Base-by-base conservation (phyloP, 2,888 invertebrate species). In the Allolobophora icterica region DNA sequence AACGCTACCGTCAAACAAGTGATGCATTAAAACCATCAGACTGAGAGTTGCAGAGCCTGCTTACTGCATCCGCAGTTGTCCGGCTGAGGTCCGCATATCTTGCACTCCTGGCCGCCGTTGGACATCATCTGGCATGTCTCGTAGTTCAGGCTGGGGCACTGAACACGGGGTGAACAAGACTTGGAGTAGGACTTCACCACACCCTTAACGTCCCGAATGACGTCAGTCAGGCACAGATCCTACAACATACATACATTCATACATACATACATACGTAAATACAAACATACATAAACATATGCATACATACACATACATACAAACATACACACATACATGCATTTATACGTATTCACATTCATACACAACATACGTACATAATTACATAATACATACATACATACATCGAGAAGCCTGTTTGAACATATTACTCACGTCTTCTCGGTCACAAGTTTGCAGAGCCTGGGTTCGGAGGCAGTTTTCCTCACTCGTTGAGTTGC, bases 11-110 rank as follows among this genome's bases (percentile, higher is more conserved):
- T n/a, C n/a, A n/a, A n/a, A 5, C 40, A 40, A 40, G 13, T 40
- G 40, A 40, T 40, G 40, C 45, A 11, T 19, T 19, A 19, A 3
- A 13, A 71, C n/a, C n/a, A 30, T n/a, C n/a, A 30, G 71, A 30
- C n/a, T n/a, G 30, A 30, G 71, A 30, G 71, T 8, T n/a, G n/a
- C 5, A n/a, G 71, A 71, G n/a, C 11, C 11, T 87, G 34, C 87
- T 87, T 87, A 87, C 87, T 87, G 87, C 87, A 87, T 87, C 35
- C 38, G 34, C 87, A 87, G 87, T 24, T 87, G 38, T 87, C 87
- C 24, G 87, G 87, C 11, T 87, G 87, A 0, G 21, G 17, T 0
- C 15, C 34, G 38, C 87, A 87, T 34, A 19, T 34, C 87, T 87
- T 87, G 38, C 87, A 87, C 24, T 87, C 87, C 38, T 87, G 87